Conservation (phyloP, 2,113 vertebrate genomes). For the Promerops cafer region DNA sequence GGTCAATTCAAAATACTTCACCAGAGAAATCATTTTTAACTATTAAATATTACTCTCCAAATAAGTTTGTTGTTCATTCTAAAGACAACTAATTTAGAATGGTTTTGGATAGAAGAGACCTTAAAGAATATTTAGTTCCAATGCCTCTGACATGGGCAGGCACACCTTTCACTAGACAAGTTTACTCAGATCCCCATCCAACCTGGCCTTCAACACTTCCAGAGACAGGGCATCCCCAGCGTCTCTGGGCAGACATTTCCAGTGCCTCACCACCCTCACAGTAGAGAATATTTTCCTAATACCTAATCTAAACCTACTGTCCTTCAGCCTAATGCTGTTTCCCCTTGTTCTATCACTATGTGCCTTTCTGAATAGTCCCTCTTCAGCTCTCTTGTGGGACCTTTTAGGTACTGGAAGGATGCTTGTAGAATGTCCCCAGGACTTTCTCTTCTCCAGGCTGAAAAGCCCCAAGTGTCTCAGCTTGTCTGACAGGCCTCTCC, state of each 20-base stretch:
- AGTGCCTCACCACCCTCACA: neutral
- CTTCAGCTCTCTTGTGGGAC: neutral
- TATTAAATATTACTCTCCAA: neutral
- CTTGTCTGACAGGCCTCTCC: neutral
- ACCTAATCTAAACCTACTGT: neutral
- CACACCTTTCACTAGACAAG: neutral
- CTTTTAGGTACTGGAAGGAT: neutral
- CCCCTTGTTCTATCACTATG: neutral
- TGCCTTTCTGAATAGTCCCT: neutral
- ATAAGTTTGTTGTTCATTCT: neutral
- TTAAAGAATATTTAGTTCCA: neutral
- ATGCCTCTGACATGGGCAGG: neutral
- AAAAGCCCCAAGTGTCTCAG: neutral
- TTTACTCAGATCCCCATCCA: neutral
- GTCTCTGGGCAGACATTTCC: neutral
- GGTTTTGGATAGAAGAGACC: neutral
- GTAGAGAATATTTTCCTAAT: neutral
- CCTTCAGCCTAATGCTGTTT: neutral
- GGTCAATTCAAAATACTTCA: neutral
- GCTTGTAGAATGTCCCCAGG: neutral
- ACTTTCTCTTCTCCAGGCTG: neutral
- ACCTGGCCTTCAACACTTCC: neutral
- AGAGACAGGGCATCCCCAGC: neutral
- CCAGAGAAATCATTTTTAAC: neutral
- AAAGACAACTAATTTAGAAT: neutral